A percentile compares a stretch with the other conserved stretches of the same genome.
Conservation (phyloP, 1,140 invertebrate genomes). For the Caenorhabditis inopinata region DNA sequence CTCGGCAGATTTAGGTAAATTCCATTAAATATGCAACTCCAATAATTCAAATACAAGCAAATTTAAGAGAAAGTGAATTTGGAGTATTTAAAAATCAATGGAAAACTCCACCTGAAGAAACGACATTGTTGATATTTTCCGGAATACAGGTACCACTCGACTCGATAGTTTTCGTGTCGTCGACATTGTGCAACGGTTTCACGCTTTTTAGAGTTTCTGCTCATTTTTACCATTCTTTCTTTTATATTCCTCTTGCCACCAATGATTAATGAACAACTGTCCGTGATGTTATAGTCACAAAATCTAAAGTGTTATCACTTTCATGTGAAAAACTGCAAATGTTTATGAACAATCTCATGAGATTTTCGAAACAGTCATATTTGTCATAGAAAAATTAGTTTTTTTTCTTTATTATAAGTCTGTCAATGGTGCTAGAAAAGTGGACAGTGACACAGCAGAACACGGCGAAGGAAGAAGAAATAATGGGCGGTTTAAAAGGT, state of each 20-base stretch:
- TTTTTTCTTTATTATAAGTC: not conserved
- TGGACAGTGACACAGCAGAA: not conserved
- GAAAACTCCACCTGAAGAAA: not conserved
- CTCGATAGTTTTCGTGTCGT: not conserved
- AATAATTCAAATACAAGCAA: no score
- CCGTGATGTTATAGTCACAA: not conserved
- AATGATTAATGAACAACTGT: conserved; percentile 7
- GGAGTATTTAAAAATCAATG: not conserved
- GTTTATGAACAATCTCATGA: not conserved
- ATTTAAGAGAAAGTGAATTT: no score
- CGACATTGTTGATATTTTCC: conserved; percentile 16
- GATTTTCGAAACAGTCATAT: not conserved
- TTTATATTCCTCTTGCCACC: not conserved
- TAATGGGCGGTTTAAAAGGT: no score
- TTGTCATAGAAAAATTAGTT: not conserved
- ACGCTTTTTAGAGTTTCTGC: not conserved
- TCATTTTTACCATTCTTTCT: not conserved
- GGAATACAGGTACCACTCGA: not conserved
- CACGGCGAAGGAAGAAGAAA: no score
- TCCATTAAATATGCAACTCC: no score
- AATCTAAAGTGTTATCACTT: not conserved
- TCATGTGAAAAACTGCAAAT: not conserved
- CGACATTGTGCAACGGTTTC: not conserved
- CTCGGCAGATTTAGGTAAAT: no score
- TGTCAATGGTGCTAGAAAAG: not conserved